Evolutionary conservation across 2,113 vertebrate species (phyloP).

Genomic region (Mellivora capensis): DNA sequence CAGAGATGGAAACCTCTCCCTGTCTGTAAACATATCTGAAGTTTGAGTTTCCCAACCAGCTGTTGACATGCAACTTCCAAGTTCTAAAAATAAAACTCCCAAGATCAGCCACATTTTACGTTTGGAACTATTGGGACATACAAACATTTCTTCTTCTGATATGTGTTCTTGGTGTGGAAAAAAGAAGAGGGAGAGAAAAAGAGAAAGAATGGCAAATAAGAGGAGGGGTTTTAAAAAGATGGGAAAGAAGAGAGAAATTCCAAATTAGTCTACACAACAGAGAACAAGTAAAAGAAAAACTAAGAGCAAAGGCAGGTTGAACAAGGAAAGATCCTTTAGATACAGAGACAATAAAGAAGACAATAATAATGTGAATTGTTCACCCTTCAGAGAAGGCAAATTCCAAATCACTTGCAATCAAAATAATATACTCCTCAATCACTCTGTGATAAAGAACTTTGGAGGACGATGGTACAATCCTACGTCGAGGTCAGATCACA

Average conservation of each 20-base stretch:
- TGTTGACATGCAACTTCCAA: slow-evolving; percentile 29
- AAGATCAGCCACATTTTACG: background rate
- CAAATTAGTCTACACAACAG: background rate
- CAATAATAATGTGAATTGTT: background rate
- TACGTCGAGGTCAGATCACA: background rate
- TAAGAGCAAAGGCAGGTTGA: background rate
- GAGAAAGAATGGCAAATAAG: background rate
- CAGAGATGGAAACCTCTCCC: slow-evolving; percentile 11
- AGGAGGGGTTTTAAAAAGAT: background rate
- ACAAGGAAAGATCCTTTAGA: background rate
- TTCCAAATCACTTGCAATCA: slow-evolving; percentile 13
- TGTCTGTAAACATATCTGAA: background rate
- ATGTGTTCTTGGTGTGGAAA: background rate
- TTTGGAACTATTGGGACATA: slow-evolving; percentile 5
- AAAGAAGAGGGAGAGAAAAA: background rate
- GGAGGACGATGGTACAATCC: background rate
- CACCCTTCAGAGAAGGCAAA: background rate
- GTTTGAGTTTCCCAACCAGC: slow-evolving; percentile 30
- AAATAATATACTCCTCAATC: slow-evolving; percentile 13
- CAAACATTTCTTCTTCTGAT: slow-evolving; percentile 35
- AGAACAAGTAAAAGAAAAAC: background rate
- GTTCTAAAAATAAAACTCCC: slow-evolving; percentile 54
- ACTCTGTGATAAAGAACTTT: background rate
- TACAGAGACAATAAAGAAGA: background rate
- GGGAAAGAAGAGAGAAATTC: background rate